Conservation (phyloP, 2,113 vertebrate genomes). For the Cephalopholis sonnerati region DNA sequence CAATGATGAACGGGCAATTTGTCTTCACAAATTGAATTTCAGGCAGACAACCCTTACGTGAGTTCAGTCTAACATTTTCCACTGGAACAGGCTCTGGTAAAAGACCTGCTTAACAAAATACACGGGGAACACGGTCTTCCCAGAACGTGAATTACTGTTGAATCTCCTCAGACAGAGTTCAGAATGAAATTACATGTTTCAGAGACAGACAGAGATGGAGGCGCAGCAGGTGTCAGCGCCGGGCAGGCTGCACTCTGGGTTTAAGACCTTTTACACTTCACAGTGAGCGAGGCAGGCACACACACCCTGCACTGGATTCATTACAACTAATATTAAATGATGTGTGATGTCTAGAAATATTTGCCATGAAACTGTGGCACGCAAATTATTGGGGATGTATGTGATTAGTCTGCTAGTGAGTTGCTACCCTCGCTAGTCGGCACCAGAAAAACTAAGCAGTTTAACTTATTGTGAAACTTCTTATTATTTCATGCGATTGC, state of each 20-base stretch:
- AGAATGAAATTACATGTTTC: constrained; percentile 27
- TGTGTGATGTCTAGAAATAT: neutral
- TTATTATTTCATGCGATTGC: no score
- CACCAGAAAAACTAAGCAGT: no score
- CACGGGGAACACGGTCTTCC: neutral
- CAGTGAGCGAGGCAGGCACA: neutral
- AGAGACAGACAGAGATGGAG: neutral
- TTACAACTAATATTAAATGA: neutral
- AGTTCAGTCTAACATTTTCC: constrained; percentile 27
- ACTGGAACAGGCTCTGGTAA: neutral
- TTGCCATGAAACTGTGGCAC: neutral
- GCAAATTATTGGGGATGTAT: no score
- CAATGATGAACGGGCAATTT: constrained; percentile 21
- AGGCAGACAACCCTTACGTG: constrained; percentile 3
- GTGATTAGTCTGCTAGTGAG: no score
- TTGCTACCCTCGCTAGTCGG: no score
- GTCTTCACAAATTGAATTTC: constrained; percentile 15
- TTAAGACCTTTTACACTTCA: neutral
- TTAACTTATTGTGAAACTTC: no score
- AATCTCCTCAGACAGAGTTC: neutral
- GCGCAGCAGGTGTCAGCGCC: constrained; percentile 3
- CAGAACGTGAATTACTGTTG: constrained; percentile 4
- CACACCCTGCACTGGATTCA: neutral
- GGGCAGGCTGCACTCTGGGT: neutral
- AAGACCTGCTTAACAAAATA: neutral